These are phyloP conservation scores for Antedon mediterranea DNA, from an alignment of 53 echinoderm and acorn worm genomes.

Conservation along the genomic window DNA sequence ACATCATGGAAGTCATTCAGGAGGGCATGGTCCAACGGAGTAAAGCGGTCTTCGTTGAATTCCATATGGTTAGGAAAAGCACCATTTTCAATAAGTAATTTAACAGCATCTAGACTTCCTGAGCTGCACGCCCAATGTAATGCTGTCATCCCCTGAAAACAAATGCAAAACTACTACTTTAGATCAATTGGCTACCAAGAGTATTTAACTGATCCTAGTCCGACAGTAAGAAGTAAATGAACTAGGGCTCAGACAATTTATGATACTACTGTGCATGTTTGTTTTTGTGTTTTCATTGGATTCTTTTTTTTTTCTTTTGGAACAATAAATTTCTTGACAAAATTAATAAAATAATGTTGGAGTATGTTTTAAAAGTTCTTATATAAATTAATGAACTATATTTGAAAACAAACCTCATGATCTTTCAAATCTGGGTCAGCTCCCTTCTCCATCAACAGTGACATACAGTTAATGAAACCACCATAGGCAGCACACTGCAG, in stretches of 20 bases:
- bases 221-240: too few species aligned
- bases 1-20: slow-evolving; percentile 82
- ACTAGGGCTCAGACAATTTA: too few species aligned
- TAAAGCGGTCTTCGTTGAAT: slow-evolving; percentile 63
- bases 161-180: neutral
- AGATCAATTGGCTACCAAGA: neutral
- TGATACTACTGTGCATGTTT: too few species aligned
- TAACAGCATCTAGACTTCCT: slow-evolving; percentile 68
- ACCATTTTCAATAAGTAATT: slow-evolving; percentile 52
- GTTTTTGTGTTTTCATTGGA: too few species aligned
- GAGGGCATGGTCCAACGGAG: slow-evolving; percentile 74
- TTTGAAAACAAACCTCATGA: slow-evolving; percentile 41
- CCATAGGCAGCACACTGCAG: slow-evolving; percentile 94
- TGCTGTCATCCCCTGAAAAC: slow-evolving; percentile 80
- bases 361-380: too few species aligned
- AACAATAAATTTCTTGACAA: too few species aligned
- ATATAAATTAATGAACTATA: too few species aligned
- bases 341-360: too few species aligned
- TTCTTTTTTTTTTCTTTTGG: too few species aligned
- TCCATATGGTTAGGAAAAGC: slow-evolving; percentile 94
- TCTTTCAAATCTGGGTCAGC: slow-evolving; percentile 84
- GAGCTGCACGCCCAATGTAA: slow-evolving; percentile 91
- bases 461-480: slow-evolving; percentile 88
- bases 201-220: neutral
- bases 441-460: slow-evolving; percentile 66